Evolutionary conservation across 1,140 invertebrate genomes (phyloP).

Genomic region (Heliconius hermathena): DNA sequence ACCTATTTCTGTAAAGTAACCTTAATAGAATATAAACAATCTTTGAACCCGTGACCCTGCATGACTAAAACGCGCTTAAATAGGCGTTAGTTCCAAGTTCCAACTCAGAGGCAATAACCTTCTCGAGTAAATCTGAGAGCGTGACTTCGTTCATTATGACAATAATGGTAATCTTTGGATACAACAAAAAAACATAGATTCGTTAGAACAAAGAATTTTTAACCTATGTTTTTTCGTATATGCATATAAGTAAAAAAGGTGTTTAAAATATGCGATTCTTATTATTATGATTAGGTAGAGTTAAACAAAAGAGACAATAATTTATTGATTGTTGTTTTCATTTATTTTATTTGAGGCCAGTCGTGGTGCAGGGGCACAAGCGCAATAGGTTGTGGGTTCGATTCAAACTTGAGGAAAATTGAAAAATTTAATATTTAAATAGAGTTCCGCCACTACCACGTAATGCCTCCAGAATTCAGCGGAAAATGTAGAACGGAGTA

Average conservation of each 20-base stretch:
- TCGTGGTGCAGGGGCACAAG: too few relatives aligned
- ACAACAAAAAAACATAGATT: background rate
- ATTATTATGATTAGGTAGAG: too few relatives aligned
- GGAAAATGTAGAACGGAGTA: too few relatives aligned
- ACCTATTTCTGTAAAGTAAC: background rate
- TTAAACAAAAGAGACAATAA: too few relatives aligned
- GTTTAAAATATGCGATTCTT: background rate
- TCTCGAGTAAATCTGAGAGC: background rate
- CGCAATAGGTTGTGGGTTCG: too few relatives aligned
- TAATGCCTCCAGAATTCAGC: too few relatives aligned
- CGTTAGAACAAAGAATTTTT: background rate
- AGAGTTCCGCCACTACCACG: too few relatives aligned
- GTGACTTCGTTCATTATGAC: conserved; percentile 11
- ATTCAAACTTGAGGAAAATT: too few relatives aligned
- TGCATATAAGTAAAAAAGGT: background rate
- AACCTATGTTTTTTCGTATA: background rate
- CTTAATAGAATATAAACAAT: background rate
- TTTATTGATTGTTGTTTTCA: too few relatives aligned
- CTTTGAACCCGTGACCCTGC: background rate
- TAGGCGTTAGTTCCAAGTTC: background rate
- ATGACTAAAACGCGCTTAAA: background rate
- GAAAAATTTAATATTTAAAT: too few relatives aligned
- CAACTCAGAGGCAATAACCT: conserved; percentile 1
- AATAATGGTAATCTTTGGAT: background rate
- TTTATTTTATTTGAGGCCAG: too few relatives aligned